Conservation (phyloP, 2,797 vertebrate genomes). For the Mormyrops boulengeri region DNA sequence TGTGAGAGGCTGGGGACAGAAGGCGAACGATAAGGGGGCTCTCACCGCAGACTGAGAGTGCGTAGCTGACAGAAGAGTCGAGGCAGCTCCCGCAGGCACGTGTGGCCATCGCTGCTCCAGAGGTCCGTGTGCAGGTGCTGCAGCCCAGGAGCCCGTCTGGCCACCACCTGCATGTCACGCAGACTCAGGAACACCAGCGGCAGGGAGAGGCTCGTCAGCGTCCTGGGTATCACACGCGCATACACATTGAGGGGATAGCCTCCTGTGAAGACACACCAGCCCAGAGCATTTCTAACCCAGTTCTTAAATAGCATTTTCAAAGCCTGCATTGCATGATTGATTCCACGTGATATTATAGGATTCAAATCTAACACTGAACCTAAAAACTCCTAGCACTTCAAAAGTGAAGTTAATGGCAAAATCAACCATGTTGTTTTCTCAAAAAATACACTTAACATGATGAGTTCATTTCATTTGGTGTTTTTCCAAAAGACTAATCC, state of each 20-base stretch:
- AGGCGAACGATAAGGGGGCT: not conserved
- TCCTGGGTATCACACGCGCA: slow-evolving; percentile 24
- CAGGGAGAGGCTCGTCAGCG: slow-evolving; percentile 29
- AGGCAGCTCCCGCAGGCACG: slow-evolving; percentile 24
- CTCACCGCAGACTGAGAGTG: slow-evolving; percentile 36
- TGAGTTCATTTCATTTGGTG: not conserved
- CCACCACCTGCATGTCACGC: slow-evolving; percentile 24
- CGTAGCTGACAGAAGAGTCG: slow-evolving; percentile 33
- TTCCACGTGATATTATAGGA: not conserved
- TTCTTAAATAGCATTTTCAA: not conserved
- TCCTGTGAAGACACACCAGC: slow-evolving; percentile 19
- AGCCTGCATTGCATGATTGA: not conserved
- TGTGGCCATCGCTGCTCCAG: not conserved
- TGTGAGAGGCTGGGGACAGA: not conserved
- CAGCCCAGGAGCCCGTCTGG: slow-evolving; percentile 30
- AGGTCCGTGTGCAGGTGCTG: slow-evolving; percentile 34
- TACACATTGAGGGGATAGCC: slow-evolving; percentile 28
- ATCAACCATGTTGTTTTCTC: not conserved
- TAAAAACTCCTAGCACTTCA: not conserved
- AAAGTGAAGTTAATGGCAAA: not conserved
- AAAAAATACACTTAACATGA: not conserved
- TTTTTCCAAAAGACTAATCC: not conserved
- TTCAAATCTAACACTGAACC: not conserved
- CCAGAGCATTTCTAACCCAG: not conserved
- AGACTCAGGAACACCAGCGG: slow-evolving; percentile 22